Conservation (phyloP, 2,113 vertebrate genomes). For the Seriola aureovittata region DNA sequence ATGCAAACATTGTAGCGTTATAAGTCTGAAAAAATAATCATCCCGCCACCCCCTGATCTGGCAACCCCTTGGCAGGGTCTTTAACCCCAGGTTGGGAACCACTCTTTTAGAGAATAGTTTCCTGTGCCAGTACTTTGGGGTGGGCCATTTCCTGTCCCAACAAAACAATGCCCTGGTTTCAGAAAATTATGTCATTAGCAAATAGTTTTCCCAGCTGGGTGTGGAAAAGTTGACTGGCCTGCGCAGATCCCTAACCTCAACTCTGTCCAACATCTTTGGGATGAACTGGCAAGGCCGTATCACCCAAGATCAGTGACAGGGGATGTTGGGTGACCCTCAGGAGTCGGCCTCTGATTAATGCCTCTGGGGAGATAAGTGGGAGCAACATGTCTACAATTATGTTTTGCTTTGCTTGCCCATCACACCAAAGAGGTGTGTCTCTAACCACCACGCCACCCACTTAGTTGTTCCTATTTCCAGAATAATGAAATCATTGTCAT, state of each 20-base stretch:
- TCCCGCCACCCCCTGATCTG: background rate
- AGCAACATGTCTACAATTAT: no score
- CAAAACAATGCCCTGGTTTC: slow-evolving; percentile 24
- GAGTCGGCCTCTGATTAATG: no score
- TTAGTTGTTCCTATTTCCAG: no score
- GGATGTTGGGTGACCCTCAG: no score
- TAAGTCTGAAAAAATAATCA: background rate
- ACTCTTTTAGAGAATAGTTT: slow-evolving; percentile 8
- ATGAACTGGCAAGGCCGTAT: background rate
- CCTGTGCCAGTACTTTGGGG: slow-evolving; percentile 17
- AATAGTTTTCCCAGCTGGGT: background rate
- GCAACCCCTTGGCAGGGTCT: background rate
- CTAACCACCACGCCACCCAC: no score
- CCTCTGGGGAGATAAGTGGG: no score
- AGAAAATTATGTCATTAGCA: background rate
- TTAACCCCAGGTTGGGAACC: background rate
- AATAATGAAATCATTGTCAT: no score
- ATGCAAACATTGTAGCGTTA: background rate
- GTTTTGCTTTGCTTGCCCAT: background rate
- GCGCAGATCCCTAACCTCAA: background rate
- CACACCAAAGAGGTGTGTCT: background rate
- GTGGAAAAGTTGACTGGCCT: background rate
- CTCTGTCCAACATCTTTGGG: background rate
- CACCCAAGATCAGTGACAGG: background rate
- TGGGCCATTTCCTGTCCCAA: slow-evolving; percentile 8